Evolutionary conservation across 2,113 vertebrate species (phyloP).

Genomic region (Melanotaenia duboulayi): DNA sequence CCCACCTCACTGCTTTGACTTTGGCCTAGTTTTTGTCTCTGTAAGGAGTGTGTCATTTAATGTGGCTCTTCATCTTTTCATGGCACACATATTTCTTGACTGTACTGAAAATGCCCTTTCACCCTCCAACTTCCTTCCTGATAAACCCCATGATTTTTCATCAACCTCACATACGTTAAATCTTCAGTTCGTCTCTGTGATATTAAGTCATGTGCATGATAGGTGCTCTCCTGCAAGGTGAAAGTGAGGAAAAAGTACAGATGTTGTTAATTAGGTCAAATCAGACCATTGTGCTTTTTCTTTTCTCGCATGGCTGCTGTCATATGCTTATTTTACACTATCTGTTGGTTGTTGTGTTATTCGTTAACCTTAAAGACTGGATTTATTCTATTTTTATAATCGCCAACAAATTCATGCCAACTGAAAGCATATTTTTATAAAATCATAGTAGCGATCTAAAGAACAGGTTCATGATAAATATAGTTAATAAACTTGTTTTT

Average conservation of each 20-base stretch:
- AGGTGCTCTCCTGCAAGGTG: constrained; percentile 17
- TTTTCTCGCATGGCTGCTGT: constrained; percentile 13
- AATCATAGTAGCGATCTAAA: too few species aligned
- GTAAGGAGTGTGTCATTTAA: constrained; percentile 34
- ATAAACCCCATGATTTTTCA: constrained; percentile 45
- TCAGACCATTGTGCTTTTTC: constrained; percentile 34
- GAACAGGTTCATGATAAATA: too few species aligned
- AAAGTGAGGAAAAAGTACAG: constrained; percentile 9
- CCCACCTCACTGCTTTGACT: constrained; percentile 43
- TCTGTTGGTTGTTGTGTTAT: neutral
- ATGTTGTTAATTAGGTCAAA: constrained; percentile 54
- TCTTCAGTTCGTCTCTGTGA: neutral
- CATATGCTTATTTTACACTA: neutral
- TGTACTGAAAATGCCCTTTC: constrained; percentile 5
- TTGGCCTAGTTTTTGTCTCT: constrained; percentile 65
- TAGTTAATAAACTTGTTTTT: too few species aligned
- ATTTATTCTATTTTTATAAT: neutral
- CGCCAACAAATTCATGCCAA: neutral
- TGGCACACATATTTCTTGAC: constrained; percentile 37
- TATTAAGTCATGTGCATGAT: constrained; percentile 3
- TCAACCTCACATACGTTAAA: constrained; percentile 23
- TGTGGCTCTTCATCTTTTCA: constrained; percentile 46
- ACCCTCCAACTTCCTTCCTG: constrained; percentile 13
- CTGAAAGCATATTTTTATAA: neutral
- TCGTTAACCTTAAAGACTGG: neutral